Conservation (phyloP, 2,113 vertebrate species). For the Chunga burmeisteri region DNA sequence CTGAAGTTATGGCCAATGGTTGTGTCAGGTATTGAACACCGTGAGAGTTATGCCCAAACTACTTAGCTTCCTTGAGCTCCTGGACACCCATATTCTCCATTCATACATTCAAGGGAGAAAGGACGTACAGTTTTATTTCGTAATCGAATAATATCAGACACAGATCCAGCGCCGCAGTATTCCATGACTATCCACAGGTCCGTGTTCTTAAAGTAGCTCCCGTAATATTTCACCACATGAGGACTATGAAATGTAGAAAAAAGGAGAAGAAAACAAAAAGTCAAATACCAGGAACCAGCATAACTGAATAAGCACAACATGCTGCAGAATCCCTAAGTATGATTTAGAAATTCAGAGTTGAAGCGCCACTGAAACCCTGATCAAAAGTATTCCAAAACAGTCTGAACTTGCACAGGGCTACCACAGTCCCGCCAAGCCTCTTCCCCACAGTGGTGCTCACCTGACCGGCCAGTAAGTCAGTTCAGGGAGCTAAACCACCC, state of each 20-base stretch:
- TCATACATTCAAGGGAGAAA: not conserved
- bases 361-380: not conserved
- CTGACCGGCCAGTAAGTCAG: not conserved
- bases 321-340: not conserved
- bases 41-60: not conserved
- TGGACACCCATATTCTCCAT: not conserved
- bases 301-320: not conserved
- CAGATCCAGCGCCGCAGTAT: conserved; percentile 92
- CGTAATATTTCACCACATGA: conserved; percentile 92
- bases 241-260: conserved; percentile 65
- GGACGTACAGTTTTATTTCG: conserved; percentile 89
- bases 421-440: not conserved
- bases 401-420: not conserved
- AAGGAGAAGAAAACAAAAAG: not conserved
- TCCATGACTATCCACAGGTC: conserved; percentile 99
- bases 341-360: not conserved
- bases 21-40: not conserved
- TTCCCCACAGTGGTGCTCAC: not conserved
- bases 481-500: not conserved
- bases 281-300: not conserved
- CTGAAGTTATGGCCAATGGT: not conserved
- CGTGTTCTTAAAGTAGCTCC: conserved; percentile 96
- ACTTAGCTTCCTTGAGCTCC: not conserved
- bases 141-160: conserved; percentile 92
- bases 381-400: not conserved